A percentile compares a stretch with the other conserved stretches of the same genome.
These are phyloP conservation scores for Phaonia tiefii DNA, from an alignment of 2,888 invertebrate species.

Conservation along the genomic window DNA sequence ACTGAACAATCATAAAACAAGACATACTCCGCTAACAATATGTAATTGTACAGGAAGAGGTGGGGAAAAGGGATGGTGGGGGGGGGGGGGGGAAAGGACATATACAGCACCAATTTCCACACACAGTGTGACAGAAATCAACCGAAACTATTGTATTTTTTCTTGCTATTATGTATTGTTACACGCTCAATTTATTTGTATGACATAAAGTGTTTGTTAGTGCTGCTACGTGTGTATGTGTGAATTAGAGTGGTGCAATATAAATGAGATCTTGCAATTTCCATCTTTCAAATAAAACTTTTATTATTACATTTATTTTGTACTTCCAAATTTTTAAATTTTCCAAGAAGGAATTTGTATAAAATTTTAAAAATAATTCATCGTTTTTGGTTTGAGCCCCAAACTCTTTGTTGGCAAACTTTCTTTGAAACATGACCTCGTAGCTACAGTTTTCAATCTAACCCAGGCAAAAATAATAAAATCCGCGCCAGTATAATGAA, in stretches of 20 bases:
- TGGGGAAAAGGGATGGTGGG: neutral
- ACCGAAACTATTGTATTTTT: constrained; percentile 23
- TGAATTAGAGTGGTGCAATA: too few relatives aligned
- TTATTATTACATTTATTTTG: constrained; percentile 7
- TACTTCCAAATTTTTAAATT: too few relatives aligned
- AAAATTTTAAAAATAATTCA: too few relatives aligned
- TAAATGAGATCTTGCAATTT: too few relatives aligned
- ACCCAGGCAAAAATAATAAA: too few relatives aligned
- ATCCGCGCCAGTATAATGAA: too few relatives aligned
- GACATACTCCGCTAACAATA: neutral
- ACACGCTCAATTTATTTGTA: constrained; percentile 47
- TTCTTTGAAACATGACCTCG: too few relatives aligned
- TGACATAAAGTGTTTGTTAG: constrained; percentile 1
- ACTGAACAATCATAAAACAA: constrained; percentile 12
- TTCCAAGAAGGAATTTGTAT: too few relatives aligned
- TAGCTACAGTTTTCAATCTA: too few relatives aligned
- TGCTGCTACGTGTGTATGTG: too few relatives aligned
- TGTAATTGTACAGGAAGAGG: too few relatives aligned
- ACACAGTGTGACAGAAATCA: constrained; percentile 9
- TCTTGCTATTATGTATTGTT: neutral
- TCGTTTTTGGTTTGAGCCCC: neutral
- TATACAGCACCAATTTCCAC: neutral
- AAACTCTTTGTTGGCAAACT: neutral
- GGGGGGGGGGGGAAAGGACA: neutral
- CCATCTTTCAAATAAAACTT: constrained; percentile 9